phyloP scores from a whole-genome alignment of 2,888 invertebrate genomes.

The Pheosia tremula region DNA sequence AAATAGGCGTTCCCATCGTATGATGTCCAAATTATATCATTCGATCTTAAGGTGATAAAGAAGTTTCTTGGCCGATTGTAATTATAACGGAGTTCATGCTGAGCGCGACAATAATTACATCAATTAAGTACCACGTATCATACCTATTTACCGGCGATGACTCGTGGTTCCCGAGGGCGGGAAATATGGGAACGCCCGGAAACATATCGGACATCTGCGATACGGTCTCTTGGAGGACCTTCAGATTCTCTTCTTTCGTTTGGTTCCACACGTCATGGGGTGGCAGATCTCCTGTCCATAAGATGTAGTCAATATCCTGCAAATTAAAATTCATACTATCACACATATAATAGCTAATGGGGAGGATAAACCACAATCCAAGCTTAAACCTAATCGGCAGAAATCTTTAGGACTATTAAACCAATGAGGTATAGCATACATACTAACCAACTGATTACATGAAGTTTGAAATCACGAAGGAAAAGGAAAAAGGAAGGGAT shows the following conservation, averaged over 20 bases:
- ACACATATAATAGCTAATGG: too few species aligned
- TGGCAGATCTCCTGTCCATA: conserved; percentile 98
- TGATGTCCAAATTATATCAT: too few species aligned
- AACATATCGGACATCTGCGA: conserved; percentile 94
- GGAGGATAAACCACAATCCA: too few species aligned
- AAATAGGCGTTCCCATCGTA: too few species aligned
- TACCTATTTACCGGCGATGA: conserved; percentile 97
- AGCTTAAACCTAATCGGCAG: too few species aligned
- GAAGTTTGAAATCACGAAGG: too few species aligned
- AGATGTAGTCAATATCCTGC: conserved; percentile 95
- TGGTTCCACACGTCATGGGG: conserved; percentile 98
- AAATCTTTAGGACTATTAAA: too few species aligned
- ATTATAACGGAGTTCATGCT: background rate
- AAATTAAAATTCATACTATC: conserved; percentile 35
- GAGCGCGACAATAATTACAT: background rate
- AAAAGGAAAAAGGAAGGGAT: too few species aligned
- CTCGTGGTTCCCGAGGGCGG: conserved; percentile 98
- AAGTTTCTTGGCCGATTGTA: background rate
- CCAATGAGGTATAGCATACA: too few species aligned
- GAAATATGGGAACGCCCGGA: conserved; percentile 96
- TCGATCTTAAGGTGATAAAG: too few species aligned
- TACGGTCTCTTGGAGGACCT: conserved; percentile 93
- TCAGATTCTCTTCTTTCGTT: conserved; percentile 94
- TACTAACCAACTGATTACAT: too few species aligned
- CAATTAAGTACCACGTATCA: background rate